Evolutionary conservation across 1,140 invertebrate genomes (phyloP).

Genomic region (Lepidurus arcticus): DNA sequence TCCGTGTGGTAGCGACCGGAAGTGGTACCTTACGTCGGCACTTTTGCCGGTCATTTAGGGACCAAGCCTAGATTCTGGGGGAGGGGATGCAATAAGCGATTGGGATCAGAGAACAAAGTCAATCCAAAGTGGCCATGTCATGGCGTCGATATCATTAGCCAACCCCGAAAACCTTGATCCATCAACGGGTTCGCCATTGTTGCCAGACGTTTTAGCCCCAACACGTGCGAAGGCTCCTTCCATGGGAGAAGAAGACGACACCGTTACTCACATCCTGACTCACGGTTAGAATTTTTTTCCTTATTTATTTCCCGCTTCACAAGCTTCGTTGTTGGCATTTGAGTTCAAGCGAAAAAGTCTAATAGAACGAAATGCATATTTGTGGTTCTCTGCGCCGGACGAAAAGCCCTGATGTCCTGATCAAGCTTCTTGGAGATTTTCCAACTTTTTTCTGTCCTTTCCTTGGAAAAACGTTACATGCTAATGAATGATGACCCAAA

Average conservation of each 20-base stretch:
- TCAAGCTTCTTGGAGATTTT: conserved; percentile 1
- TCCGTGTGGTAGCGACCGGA: background rate
- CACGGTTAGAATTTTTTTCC: background rate
- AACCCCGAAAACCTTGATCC: background rate
- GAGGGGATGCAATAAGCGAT: background rate
- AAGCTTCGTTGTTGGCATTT: background rate
- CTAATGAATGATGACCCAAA: background rate
- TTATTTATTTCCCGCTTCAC: background rate
- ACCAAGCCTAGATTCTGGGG: background rate
- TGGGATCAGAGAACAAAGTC: background rate
- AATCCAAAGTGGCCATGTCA: background rate
- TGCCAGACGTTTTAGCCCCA: background rate
- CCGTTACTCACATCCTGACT: conserved; percentile 15
- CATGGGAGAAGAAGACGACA: background rate
- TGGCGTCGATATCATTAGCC: background rate
- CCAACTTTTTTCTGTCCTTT: background rate
- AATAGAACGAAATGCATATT: background rate
- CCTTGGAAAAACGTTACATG: background rate
- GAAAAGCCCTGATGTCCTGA: background rate
- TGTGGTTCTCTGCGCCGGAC: background rate
- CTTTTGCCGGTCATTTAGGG: background rate
- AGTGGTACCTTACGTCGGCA: background rate
- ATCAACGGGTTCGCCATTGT: background rate
- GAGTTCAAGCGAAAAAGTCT: background rate
- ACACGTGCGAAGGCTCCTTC: background rate